Conservation (phyloP, 2,888 invertebrate species). For the Choreutis nemorana region DNA sequence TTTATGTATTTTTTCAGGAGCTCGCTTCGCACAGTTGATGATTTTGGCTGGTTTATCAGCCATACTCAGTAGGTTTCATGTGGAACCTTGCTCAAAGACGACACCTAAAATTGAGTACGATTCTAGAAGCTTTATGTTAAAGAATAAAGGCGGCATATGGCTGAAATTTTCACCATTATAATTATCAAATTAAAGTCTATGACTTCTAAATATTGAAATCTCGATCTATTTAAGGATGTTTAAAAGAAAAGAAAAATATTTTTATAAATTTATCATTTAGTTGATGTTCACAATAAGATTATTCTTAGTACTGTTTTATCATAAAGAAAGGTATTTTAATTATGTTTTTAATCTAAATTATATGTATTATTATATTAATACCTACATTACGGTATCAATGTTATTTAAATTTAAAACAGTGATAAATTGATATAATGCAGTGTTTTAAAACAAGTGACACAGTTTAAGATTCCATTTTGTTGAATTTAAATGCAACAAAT, state of each 20-base stretch:
- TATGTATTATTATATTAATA: not conserved
- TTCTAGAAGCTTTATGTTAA: constrained; percentile 52
- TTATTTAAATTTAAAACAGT: no score
- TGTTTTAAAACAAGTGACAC: no score
- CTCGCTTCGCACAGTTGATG: constrained; percentile 47
- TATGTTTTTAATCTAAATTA: not conserved
- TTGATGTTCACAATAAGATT: no score
- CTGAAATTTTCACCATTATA: constrained; percentile 29
- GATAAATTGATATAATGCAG: no score
- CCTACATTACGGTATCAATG: no score
- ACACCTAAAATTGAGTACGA: constrained; percentile 45
- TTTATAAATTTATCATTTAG: no score
- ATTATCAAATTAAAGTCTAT: no score
- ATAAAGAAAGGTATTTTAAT: not conserved
- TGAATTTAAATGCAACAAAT: no score
- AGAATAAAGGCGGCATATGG: constrained; percentile 56
- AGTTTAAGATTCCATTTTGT: no score
- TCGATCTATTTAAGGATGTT: no score
- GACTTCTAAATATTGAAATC: no score
- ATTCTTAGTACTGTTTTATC: not conserved
- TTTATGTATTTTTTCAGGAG: constrained; percentile 30
- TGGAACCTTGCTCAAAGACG: constrained; percentile 45
- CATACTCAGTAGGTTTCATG: constrained; percentile 29
- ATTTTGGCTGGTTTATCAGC: constrained; percentile 39
- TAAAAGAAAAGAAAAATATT: no score